Evolutionary conservation across 2,888 invertebrate species (phyloP), one percentile per base, ranked within the genome.

Genomic region (Ctena decussata): DNA sequence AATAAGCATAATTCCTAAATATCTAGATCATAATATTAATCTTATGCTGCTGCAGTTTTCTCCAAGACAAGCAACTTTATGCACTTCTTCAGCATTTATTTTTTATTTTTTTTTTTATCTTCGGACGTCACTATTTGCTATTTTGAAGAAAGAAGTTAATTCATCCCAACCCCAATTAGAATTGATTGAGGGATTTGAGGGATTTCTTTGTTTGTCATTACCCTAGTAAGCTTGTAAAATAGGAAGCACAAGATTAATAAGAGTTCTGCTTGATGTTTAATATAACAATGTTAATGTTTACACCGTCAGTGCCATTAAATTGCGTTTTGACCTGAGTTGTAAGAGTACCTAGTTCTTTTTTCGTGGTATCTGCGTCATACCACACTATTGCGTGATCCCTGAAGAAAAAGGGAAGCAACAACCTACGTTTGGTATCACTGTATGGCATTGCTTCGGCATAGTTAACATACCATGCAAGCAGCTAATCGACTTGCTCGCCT

Each of bases 321-420:
- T 39, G 11, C 8, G 41, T 1, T 8, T 1, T 78, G 2, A 77
- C 21, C 1, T 12, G 12, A 8, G 27, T n/a, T 0, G 3, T 30
- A 11, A 77, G 1, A 6, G 0, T 41, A 27, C 2, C 15, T 35
- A 32, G 71, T 21, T 81, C 41, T 0, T 32, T 30, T 53, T 70
- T 39, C 0, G 8, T 5, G 12, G 32, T 1, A 0, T 76, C 30
- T 11, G 81, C 76, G 5, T 44, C 15, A 37, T 81, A 81, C 70
- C 46, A 81, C 12, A 69, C 46, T 15, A 37, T 49, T 2, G 81
- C 81, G 57, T 81, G 81, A 27, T 70, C 76, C 5, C 8, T 71
- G 0, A 81, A 30, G 32, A n/a, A 71, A n/a, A 81, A 81, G 27
- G 11, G 70, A 0, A 81, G n/a, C 0, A 44, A n/a, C 27, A 41